Conservation (phyloP, 2,113 vertebrate species). For the Girardinichthys multiradiatus region DNA sequence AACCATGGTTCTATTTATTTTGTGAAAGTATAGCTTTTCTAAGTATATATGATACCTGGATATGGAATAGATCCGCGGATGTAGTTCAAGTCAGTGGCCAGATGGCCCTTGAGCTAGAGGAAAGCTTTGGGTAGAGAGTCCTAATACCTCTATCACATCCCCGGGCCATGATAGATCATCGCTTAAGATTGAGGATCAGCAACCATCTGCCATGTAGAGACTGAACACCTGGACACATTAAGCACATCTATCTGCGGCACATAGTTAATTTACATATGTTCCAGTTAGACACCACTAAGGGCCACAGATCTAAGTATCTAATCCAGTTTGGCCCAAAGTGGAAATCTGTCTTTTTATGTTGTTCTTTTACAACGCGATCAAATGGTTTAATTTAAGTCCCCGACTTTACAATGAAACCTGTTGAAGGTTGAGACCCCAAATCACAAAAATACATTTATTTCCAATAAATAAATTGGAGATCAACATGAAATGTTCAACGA, state of each 20-base stretch:
- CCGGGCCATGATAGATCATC: slow-evolving; percentile 19
- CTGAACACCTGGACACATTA: slow-evolving; percentile 4
- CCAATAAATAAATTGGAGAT: too few species aligned
- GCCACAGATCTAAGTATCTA: neutral
- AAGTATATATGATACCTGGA: neutral
- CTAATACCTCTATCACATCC: neutral
- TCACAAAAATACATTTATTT: too few species aligned
- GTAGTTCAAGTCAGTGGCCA: neutral
- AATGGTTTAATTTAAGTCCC: neutral
- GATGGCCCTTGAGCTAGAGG: slow-evolving; percentile 18
- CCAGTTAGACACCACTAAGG: neutral
- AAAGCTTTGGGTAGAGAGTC: neutral
- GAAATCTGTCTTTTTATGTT: neutral
- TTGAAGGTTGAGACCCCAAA: too few species aligned
- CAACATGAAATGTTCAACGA: too few species aligned
- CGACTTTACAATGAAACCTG: too few species aligned
- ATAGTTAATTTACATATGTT: slow-evolving; percentile 14
- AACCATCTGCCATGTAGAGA: slow-evolving; percentile 47
- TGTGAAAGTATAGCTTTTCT: neutral
- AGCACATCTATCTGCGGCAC: neutral
- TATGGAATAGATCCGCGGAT: neutral
- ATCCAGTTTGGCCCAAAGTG: neutral
- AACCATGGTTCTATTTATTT: too few species aligned
- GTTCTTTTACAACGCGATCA: neutral
- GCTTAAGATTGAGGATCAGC: slow-evolving; percentile 48